A percentile compares a stretch with the other conserved stretches of the same genome.
Evolutionary conservation across 2,888 invertebrate genomes (phyloP).

Genomic region (Tortrix viridana): DNA sequence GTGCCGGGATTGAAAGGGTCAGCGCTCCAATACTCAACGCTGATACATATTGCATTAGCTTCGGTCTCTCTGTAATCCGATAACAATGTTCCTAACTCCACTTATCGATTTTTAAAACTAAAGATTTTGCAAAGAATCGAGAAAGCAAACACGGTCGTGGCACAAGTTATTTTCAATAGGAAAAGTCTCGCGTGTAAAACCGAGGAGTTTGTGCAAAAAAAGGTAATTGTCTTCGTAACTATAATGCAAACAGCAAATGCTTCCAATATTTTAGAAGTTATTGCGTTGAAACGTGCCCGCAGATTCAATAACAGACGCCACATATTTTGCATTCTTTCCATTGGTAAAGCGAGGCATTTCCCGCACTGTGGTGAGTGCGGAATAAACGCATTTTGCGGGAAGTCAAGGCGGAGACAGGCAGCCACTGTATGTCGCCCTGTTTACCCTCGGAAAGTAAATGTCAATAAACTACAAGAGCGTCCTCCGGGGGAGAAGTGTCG

Average conservation of each 20-base stretch:
- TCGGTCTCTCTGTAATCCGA: slow-evolving; percentile 59
- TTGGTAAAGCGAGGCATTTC: slow-evolving; percentile 12
- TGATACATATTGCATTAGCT: slow-evolving; percentile 73
- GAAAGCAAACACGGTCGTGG: slow-evolving; percentile 2
- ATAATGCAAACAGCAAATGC: slow-evolving; percentile 16
- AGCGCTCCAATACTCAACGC: slow-evolving; percentile 44
- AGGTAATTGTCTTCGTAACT: slow-evolving; percentile 11
- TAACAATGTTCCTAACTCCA: slow-evolving; percentile 40
- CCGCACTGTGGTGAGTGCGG: slow-evolving; percentile 23
- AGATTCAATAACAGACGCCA: slow-evolving; percentile 32
- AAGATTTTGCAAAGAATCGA: slow-evolving; percentile 1
- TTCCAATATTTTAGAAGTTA: slow-evolving; percentile 23
- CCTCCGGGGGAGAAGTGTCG: slow-evolving; percentile 69
- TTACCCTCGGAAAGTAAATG: slow-evolving; percentile 81
- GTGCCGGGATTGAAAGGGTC: slow-evolving; percentile 31
- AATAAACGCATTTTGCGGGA: slow-evolving; percentile 48
- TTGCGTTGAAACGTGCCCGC: slow-evolving; percentile 13
- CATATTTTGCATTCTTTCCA: slow-evolving; percentile 30
- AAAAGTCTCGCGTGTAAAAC: not conserved
- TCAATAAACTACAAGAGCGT: slow-evolving; percentile 77
- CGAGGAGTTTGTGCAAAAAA: not conserved
- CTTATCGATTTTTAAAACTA: slow-evolving; percentile 27
- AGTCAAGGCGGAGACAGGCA: slow-evolving; percentile 61
- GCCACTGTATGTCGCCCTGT: slow-evolving; percentile 69
- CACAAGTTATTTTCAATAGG: no score